Percentiles rank a stretch among this genome's conserved stretches.
phyloP scores from a whole-genome alignment of 2,113 vertebrate species.

The Cranoglanis bouderius region DNA sequence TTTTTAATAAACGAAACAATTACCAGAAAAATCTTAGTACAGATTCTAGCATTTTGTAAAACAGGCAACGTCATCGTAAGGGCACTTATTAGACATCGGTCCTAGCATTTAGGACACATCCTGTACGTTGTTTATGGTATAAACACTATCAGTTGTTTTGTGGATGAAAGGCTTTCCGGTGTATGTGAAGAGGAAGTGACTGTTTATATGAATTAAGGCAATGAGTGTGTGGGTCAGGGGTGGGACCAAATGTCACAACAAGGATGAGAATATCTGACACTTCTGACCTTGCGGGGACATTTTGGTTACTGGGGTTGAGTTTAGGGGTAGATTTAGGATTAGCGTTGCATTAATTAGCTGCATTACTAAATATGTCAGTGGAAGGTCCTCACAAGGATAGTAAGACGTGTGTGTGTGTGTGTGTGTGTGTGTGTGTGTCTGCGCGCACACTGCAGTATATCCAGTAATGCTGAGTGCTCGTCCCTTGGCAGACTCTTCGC shows the following conservation, averaged over 20 bases:
- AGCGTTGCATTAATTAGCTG: background rate
- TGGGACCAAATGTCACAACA: background rate
- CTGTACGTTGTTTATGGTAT: background rate
- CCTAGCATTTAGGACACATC: background rate
- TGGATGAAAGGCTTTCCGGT: background rate
- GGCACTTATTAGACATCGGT: background rate
- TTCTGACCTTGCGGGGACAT: background rate
- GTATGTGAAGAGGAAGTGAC: background rate
- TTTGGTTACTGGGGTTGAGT: background rate
- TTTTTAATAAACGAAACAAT: no score
- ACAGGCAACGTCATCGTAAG: background rate
- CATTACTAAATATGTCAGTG: background rate
- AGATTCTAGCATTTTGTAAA: background rate
- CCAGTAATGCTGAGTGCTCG: constrained; percentile 48
- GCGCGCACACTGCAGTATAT: constrained; percentile 44
- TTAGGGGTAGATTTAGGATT: background rate
- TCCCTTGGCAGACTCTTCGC: constrained; percentile 52
- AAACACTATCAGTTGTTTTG: background rate
- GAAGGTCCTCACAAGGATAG: background rate
- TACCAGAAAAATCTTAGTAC: no score
- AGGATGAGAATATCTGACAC: background rate
- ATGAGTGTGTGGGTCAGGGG: background rate
- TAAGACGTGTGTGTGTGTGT: background rate
- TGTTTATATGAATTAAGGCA: constrained; percentile 15
- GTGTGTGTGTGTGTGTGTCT: constrained; percentile 29